Conservation (phyloP, 64 coral and sea anemone genomes). For the Catalaphyllia jardinei region DNA sequence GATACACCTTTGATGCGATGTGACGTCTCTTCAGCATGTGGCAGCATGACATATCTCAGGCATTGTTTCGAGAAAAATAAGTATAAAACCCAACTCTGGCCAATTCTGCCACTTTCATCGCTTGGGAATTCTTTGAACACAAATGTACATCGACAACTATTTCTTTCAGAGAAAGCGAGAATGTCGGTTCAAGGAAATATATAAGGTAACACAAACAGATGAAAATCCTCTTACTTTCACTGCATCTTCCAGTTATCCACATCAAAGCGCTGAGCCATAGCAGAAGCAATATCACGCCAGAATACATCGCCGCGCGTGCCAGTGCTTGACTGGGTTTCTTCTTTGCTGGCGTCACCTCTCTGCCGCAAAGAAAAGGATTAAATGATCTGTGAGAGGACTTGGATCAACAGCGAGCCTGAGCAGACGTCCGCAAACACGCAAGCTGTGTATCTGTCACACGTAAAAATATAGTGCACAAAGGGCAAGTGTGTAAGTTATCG, state of each 20-base stretch:
- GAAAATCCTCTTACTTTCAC: neutral
- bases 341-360: neutral
- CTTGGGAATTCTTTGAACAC: too few species aligned
- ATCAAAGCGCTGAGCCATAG: neutral
- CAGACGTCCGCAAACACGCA: neutral
- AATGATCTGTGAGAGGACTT: neutral
- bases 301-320: neutral
- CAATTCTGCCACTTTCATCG: too few species aligned
- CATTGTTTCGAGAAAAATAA: too few species aligned
- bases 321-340: neutral
- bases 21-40: too few species aligned
- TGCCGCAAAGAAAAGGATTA: neutral
- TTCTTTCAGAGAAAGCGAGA: too few species aligned
- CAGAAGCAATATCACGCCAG: neutral
- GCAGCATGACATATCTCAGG: too few species aligned
- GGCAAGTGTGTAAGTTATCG: neutral
- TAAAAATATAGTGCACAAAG: conserved; percentile 4
- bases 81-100: too few species aligned
- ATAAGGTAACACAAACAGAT: neutral
- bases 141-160: too few species aligned
- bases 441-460: neutral
- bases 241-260: neutral
- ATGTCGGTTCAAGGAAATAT: neutral
- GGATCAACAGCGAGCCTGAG: neutral
- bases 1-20: neutral